Evolutionary conservation across 2,113 vertebrate genomes (phyloP).

Genomic region (cat (Felis catus)): F.catus_Fca126_mat1.0 CM031420.1:125839501-125840000

Average conservation of each 20-base stretch:
- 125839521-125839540: not conserved
- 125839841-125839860: not conserved
- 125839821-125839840: not conserved
- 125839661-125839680: not conserved
- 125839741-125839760: not conserved
- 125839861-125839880: not conserved
- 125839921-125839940: not conserved
- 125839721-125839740: not conserved
- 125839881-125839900: not conserved
- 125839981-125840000: not conserved
- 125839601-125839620: not conserved
- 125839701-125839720: not conserved
- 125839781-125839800: not conserved
- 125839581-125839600: not conserved
- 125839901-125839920: not conserved
- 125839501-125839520: not conserved
- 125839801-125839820: not conserved
- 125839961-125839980: not conserved
- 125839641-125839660: not conserved
- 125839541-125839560: not conserved
- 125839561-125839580: not conserved
- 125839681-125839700: not conserved
- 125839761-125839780: not conserved
- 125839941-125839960: not conserved
- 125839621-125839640: not conserved